Evolutionary conservation across 1,140 invertebrate genomes (phyloP), one percentile per base, ranked within the genome.

Genomic region (Marisa cornuarietis): DNA sequence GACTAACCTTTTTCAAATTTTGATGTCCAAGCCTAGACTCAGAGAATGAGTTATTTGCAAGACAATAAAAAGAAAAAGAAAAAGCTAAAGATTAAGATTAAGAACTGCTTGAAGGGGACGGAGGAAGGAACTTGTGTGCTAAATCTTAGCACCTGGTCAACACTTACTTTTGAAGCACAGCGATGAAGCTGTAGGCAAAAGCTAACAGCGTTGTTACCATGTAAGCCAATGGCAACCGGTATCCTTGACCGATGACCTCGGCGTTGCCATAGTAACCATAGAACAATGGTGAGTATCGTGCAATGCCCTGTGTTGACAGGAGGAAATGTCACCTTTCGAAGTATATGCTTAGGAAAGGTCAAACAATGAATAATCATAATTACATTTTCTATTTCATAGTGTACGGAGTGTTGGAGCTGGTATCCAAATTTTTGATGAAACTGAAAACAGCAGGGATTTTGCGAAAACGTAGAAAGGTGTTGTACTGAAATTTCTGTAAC

Each of bases 201-300:
- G 98, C 95, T 9, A 94, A 93, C 18, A 99, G 91, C 78, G 95
- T 95, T 1, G 96, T 95, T 20, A 98, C 91, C 88, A 99, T 98
- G 90, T 99, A 99, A 14, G 97, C 97, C 22, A 99, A 92, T 1
- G 98, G 98, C 83, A 98, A 92, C 83, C 95, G 93, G 89, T 99
- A 99, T 58, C 83, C 82, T 5, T 82, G 68, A 1, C 95, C 94
- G 79, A 92, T 93, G 11, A 93, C 93, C 49, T 93, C 92, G 73
- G 94, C 94, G 62, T 93, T 92, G 88, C 96, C 95, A 87, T 99
- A 99, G 92, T 96, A 99, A 6, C 98, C 98, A 87, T 99, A 99
- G 91, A 99, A 99, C 81, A 99, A 94, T 0, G 96, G 95, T 0
- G 98, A 99, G 89, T 97, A 97, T 89, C 97, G 96, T 4, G 99